Conservation (phyloP, 2,888 invertebrate genomes). For the Torymus texanus region DNA sequence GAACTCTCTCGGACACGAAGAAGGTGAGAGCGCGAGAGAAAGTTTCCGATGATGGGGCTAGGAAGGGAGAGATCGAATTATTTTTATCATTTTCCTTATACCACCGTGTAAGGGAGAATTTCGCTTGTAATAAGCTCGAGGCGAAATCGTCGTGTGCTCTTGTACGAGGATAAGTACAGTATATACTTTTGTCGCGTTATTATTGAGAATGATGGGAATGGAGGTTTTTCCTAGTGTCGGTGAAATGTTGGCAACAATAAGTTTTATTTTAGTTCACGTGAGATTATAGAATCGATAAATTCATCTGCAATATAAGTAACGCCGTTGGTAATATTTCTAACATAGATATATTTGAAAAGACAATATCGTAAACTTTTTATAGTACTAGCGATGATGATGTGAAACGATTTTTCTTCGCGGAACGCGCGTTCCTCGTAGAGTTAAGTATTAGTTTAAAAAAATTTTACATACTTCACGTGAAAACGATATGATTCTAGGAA, state of each 20-base stretch:
- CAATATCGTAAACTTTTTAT: neutral
- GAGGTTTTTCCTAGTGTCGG: too few relatives aligned
- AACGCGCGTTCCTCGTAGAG: neutral
- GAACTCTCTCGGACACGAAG: neutral
- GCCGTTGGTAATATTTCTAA: too few relatives aligned
- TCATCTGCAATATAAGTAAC: too few relatives aligned
- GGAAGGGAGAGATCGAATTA: slow-evolving; percentile 14
- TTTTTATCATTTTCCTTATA: slow-evolving; percentile 21
- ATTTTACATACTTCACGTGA: neutral
- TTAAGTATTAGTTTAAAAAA: slow-evolving; percentile 1
- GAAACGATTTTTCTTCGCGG: neutral
- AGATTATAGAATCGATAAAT: too few relatives aligned
- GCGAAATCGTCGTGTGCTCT: neutral
- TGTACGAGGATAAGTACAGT: too few relatives aligned
- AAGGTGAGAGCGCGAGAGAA: too few relatives aligned
- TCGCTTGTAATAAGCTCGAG: neutral
- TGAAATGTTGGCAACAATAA: too few relatives aligned
- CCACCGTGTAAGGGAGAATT: neutral
- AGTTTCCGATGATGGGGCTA: neutral
- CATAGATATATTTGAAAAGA: neutral
- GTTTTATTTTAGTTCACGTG: too few relatives aligned
- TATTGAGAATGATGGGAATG: too few relatives aligned
- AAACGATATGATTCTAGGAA: slow-evolving; percentile 13
- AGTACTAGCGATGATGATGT: neutral
- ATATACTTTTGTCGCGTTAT: too few relatives aligned